phyloP scores from a whole-genome alignment of 2,113 vertebrate genomes.

The Bettongia penicillata region DNA sequence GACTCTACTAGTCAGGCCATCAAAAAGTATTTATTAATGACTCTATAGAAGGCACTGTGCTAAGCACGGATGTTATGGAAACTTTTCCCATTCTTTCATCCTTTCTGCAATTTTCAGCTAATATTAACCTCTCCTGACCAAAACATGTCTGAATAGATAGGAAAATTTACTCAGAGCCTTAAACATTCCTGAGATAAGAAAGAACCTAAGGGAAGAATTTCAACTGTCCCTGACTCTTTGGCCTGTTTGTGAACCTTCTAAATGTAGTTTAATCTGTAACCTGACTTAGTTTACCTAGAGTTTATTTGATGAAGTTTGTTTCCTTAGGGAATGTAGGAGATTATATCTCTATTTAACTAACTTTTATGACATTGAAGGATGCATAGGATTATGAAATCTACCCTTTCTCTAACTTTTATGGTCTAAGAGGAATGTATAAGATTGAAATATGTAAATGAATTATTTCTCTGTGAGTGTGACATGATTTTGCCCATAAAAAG shows the following conservation, averaged over 20 bases:
- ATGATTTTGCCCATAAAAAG: background rate
- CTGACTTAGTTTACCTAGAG: background rate
- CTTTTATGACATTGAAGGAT: background rate
- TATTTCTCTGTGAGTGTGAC: background rate
- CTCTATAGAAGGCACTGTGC: background rate
- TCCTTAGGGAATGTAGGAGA: background rate
- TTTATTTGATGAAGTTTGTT: background rate
- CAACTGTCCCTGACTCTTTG: background rate
- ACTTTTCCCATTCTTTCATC: background rate
- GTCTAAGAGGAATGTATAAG: background rate
- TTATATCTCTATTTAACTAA: background rate
- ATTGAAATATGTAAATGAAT: background rate
- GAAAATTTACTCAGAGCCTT: background rate
- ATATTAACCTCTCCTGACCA: background rate
- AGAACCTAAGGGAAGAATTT: background rate
- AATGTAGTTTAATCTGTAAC: background rate
- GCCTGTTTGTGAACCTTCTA: background rate
- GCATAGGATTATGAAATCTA: background rate
- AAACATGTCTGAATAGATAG: background rate
- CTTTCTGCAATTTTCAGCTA: background rate
- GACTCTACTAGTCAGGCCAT: background rate
- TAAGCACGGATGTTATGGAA: background rate
- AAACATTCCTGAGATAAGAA: background rate
- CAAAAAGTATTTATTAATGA: background rate
- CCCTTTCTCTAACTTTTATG: background rate